These are phyloP conservation scores for Synanthedon tipuliformis DNA, from an alignment of 2,888 invertebrate genomes.

Conservation along the genomic window DNA sequence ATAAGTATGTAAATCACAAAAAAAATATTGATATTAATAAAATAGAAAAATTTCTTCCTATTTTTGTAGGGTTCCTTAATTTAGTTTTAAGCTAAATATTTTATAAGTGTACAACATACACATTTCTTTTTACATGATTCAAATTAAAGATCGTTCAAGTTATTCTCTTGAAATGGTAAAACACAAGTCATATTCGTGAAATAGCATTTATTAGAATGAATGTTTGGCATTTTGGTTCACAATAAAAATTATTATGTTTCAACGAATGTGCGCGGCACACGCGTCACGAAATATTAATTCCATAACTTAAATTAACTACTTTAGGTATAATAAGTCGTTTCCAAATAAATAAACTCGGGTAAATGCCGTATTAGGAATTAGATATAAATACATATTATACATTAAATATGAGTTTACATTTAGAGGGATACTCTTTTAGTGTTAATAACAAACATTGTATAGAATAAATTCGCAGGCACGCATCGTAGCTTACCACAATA, in stretches of 20 bases:
- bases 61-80: too few relatives aligned
- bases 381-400: slow-evolving; percentile 25
- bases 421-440: slow-evolving; percentile 32
- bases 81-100: too few relatives aligned
- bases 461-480: slow-evolving; percentile 42
- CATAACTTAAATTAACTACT: slow-evolving; percentile 50
- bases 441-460: slow-evolving; percentile 22
- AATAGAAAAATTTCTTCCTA: too few relatives aligned
- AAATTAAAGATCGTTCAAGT: too few relatives aligned
- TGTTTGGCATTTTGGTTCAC: slow-evolving; percentile 51
- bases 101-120: too few relatives aligned
- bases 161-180: slow-evolving; percentile 6
- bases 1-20: too few relatives aligned
- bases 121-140: too few relatives aligned
- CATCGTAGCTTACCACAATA: slow-evolving; percentile 8
- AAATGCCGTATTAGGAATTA: slow-evolving; percentile 69
- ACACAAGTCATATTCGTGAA: slow-evolving; percentile 16
- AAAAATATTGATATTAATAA: too few relatives aligned
- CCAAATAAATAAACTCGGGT: slow-evolving; percentile 60
- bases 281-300: slow-evolving; percentile 18
- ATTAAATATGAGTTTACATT: slow-evolving; percentile 20
- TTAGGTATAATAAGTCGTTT: slow-evolving; percentile 50
- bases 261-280: slow-evolving; percentile 13
- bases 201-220: slow-evolving; percentile 18
- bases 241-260: slow-evolving; percentile 24